Base-by-base conservation (phyloP, 64 coral and sea anemone genomes). In the Pocillopora verrucosa region DNA sequence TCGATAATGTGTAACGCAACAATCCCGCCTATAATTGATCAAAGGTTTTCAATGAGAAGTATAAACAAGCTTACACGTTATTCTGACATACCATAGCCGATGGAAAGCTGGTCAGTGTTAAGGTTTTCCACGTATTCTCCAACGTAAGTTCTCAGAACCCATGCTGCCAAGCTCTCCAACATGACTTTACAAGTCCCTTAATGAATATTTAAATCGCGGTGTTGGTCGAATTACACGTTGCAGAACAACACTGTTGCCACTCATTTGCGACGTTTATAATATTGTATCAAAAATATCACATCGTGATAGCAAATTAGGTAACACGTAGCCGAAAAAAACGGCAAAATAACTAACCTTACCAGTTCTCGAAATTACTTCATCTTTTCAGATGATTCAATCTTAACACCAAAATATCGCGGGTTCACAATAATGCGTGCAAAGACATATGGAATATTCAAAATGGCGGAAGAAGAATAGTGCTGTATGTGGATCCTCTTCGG, bases 91-190 rank as follows among this genome's bases (percentile, higher is more conserved):
- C 97, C 97, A 85, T 95, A 94, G 36, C 97, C 97, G 72, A 99
- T 99, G 13, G 97, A 99, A 26, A 99, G 80, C 72, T 99, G 97
- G 59, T 99, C 97, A 37, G 97, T 99, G 80, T 99, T 99, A 15
- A 99, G 83, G 65, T 99, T 99, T 81, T 99, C 97, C 20, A 99
- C 97, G 38, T 99, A 99, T 93, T 99, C 97, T 56, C 97, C 97
- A 76, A 99, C 97, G n/a, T 99, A 99, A 0, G 97, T 99, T 58
- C 97, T 87, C 68, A 99, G 88, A 91, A 99, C 93, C 97, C 97
- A 99, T 79, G 97, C 97, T n/a, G 97, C 97, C 57, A 99, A 70
- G 36, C 97, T 94, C 19, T 99, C 97, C 14, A 99, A 86, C 97
- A 99, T 99, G 51, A 86, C 88, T 94, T 80, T 25, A 85, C 82